Evolutionary conservation across 2,888 invertebrate genomes (phyloP), one percentile per base, ranked within the genome.

Genomic region (Lochmaea crataegi): DNA sequence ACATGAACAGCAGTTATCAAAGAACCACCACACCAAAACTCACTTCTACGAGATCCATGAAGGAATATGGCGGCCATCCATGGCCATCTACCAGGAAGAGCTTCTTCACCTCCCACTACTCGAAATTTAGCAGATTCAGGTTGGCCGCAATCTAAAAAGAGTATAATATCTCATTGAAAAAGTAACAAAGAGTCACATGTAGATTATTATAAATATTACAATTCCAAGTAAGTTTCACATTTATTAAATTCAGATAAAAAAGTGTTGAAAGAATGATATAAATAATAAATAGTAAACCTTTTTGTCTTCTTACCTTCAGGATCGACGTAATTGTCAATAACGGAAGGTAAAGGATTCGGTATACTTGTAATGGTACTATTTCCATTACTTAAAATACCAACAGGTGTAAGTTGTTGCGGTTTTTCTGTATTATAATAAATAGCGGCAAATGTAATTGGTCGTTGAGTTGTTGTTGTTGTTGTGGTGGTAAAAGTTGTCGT

Each of bases 41-140:
- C 96, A 0, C 94, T 92, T 38, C 95, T 90, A 80, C 93, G 91
- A 51, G 93, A 91, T 10, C 96, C 96, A 83, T 96, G 95, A 63
- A 97, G 89, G 86, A 94, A 97, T 80, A 97, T 96, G 1, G 97
- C 97, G 0, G 95, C 97, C 94, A 98, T 94, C 97, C 97, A 98
- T 0, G 98, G 97, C 96, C 96, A 96, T 68, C 95, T 92, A 0
- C 97, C 97, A 0, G 95, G 92, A 32, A 93, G 89, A 0, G 96
- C 90, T 84, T 94, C 93, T 69, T 94, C 92, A 5, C 98, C 98
- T 0, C 98, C 98, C 0, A 98, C 97, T 58, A 98, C 95, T 5
- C 97, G 91, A 77, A 94, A 96, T 58, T 93, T 93, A 68, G 93
- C 95, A 82, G 92, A 92, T 87, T 94, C 95, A 77, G 93, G 91